Evolutionary conservation across 2,888 invertebrate genomes (phyloP), one percentile per base, ranked within the genome.

Genomic region (Plagodis pulveraria): DNA sequence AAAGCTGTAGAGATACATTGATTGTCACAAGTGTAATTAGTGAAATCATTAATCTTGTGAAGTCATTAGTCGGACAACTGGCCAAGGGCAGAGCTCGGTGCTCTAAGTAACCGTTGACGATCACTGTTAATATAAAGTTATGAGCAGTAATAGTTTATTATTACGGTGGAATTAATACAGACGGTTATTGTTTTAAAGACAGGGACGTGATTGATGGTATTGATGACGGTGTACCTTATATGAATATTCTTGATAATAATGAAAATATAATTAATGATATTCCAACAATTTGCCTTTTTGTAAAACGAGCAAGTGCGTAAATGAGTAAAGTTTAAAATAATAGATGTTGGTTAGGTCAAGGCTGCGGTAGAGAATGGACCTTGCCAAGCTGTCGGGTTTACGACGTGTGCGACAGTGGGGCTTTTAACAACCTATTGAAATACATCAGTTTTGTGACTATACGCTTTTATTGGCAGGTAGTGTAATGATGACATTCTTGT

Each of bases 1-100:
- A 88, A 86, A 86, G 76, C 77, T 81, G 83, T 77, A 77, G 78
- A 86, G 81, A 75, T 78, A 80, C 82, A 84, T 82, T 82, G 84
- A 87, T 89, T 91, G 91, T 91, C 91, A 80, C 87, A 78, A 77
- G 76, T 81, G 76, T 90, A 90, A 91, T 91, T 91, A 91, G 87
- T 86, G 64, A 82, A 85, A 84, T 84, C 90, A 91, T 91, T 85
- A 90, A 91, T 91, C 91, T 86, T 87, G 65, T 62, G 63, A 61
- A 80, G 84, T 83, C 89, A 89, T 91, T 91, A 91, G 85, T 72
- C 74, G 73, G 79, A 77, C 81, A 75, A 77, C 76, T 78, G 86
- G 84, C 84, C 90, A 89, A 89, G 90, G 90, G 86, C 87, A 84
- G 69, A 9, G 38, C 57, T 38, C 35, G 47, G 40, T 34, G 44